Evolutionary conservation across 1,140 invertebrate species (phyloP), one percentile per base, ranked within the genome.

Genomic region (Anastatus disparis): DNA sequence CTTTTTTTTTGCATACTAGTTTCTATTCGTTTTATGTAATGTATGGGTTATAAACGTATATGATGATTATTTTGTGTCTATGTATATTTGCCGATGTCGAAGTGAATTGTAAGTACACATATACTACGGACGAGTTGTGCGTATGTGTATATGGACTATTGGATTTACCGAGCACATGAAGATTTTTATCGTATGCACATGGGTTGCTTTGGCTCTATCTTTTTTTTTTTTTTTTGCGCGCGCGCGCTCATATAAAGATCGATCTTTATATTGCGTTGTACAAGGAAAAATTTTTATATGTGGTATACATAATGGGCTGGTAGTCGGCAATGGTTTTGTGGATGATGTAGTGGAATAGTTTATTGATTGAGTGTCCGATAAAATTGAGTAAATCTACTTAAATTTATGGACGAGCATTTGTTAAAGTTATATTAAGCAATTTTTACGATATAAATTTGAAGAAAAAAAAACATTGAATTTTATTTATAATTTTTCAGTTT

Each of bases 41-140:
- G n/a, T n/a, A n/a, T n/a, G n/a, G n/a, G n/a, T n/a, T n/a, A n/a
- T n/a, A n/a, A n/a, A n/a, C n/a, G n/a, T n/a, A n/a, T n/a, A n/a
- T n/a, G n/a, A n/a, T n/a, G n/a, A n/a, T n/a, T n/a, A n/a, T n/a
- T 46, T 15, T 46, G 4, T 15, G 6, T 46, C 44, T 8, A 15
- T 8, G 52, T 6, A 20, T 48, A 55, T 56, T 42, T 55, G 38
- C 24, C 63, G 22, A 64, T 17, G 17, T 29, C 24, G 10, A 53
- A 31, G 38, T 15, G 44, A 66, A 66, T 66, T 56, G 55, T 56
- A 44, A 65, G 20, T 55, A 55, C 20, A 44, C 27, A 38, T 22
- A n/a, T n/a, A n/a, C n/a, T n/a, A n/a, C n/a, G n/a, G n/a, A n/a
- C n/a, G n/a, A n/a, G n/a, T n/a, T 66, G 3, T 42, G 22, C 15